Base-by-base conservation (phyloP, 2,888 invertebrate species). In the Embidobia sp. region DNA sequence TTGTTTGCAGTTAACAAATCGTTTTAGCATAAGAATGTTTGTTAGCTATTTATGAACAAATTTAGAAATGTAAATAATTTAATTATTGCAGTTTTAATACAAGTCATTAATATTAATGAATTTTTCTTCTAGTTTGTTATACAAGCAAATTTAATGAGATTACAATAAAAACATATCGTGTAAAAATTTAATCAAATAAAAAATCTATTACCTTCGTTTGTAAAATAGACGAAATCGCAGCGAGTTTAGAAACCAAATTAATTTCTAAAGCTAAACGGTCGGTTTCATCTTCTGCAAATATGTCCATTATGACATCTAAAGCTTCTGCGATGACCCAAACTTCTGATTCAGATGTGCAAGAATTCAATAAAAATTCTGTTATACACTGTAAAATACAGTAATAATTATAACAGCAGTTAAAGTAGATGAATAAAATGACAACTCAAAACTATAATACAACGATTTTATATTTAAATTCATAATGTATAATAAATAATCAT, bases 271-370 rank as follows among this genome's bases (percentile, higher is more conserved):
- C 93, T 67, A 94, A 88, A 13, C 85, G 84, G 85, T 95, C 93
- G 63, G 94, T 93, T 84, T 94, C 93, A 84, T 95, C 95, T 84
- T 95, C 95, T 0, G 94, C 92, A 88, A 94, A 95, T 80, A 95
- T 91, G 85, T 95, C 95, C 89, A 95, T 94, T 18, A 95, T 85
- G 0, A 94, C 93, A 85, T 95, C 95, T 31, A 95, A 86, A 2
- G 94, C 92, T 90, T 95, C 95, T 0, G 95, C 94, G 27, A 93
- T 90, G 3, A 95, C 92, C 93, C 94, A 94, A 4, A 94, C 92
- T 76, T 94, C 93, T 13, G 90, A 88, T 83, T 94, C 94, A 81
- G 91, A 91, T n/a, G 66, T 79, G 82, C 88, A 84, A 80, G 92
- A 91, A 26, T 93, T 93, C 33, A 94, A 81, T 80, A 95, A 91